phyloP scores from a whole-genome alignment of 2,797 vertebrate genomes.

The Falco naumanni region DNA sequence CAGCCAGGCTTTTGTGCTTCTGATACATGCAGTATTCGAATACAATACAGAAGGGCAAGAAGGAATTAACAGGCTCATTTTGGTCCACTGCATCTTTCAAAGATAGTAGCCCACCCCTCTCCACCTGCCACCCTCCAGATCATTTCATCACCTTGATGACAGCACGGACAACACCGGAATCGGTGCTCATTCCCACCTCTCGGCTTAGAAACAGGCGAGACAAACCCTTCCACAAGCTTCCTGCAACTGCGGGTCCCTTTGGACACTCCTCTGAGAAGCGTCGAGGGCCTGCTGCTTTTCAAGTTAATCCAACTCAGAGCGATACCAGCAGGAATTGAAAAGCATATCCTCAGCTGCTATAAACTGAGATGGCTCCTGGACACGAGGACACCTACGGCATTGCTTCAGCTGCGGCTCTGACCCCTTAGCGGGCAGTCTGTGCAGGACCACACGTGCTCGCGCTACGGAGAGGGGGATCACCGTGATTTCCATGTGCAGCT shows the following conservation, averaged over 20 bases:
- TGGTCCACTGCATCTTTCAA: neutral
- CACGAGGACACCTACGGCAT: neutral
- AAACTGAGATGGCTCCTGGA: neutral
- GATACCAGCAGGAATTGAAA: neutral
- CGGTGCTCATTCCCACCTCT: neutral
- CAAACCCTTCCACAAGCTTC: neutral
- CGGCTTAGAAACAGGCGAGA: neutral
- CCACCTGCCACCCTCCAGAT: neutral
- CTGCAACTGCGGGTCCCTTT: neutral
- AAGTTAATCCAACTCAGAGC: no score
- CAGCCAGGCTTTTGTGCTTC: constrained; percentile 74
- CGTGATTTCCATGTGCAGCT: neutral
- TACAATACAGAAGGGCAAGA: neutral
- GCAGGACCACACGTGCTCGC: neutral
- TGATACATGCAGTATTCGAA: constrained; percentile 30
- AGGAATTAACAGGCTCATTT: constrained; percentile 55
- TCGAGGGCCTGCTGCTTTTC: neutral
- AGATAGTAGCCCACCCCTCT: neutral
- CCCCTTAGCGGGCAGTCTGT: neutral
- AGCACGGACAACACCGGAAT: neutral
- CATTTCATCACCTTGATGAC: neutral
- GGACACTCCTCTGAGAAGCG: neutral
- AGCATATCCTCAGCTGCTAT: neutral
- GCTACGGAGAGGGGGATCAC: neutral
- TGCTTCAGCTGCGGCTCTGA: neutral